A percentile compares a stretch with the other conserved stretches of the same genome.
Evolutionary conservation across 2,113 vertebrate genomes (phyloP).

Genomic region (Motacilla tschutschensis): DNA sequence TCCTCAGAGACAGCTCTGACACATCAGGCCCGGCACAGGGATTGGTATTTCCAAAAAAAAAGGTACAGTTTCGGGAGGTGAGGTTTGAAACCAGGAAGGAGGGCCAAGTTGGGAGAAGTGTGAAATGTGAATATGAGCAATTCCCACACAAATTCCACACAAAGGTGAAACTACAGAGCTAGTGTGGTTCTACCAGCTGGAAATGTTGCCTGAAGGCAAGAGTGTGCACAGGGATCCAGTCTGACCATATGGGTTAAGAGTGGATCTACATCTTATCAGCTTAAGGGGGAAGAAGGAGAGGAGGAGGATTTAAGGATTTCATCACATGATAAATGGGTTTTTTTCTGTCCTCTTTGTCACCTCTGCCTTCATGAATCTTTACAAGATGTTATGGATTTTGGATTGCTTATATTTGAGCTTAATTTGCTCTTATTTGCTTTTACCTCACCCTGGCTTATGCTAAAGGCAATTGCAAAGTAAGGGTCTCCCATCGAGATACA

Average conservation of each 20-base stretch:
- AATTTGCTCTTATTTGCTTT: background rate
- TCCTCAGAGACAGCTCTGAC: background rate
- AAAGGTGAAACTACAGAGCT: background rate
- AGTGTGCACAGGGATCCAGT: background rate
- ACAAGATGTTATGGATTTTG: background rate
- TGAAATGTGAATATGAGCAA: background rate
- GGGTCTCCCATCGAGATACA: background rate
- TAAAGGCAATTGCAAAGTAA: background rate
- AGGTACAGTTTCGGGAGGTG: background rate
- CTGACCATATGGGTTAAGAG: background rate
- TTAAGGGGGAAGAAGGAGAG: background rate
- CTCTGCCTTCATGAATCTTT: background rate
- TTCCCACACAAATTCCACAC: background rate
- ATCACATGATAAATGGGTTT: background rate
- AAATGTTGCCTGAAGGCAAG: background rate
- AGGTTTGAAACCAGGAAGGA: background rate
- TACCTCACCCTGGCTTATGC: background rate
- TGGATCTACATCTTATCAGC: constrained; percentile 6
- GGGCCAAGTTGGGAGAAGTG: background rate
- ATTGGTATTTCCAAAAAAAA: background rate
- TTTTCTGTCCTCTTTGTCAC: background rate
- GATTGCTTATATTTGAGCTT: background rate
- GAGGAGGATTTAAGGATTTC: background rate
- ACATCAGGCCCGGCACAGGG: background rate
- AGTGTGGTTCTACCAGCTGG: background rate